Base-by-base conservation (phyloP, 1,140 invertebrate genomes). In the Oreohelix idahoensis region DNA sequence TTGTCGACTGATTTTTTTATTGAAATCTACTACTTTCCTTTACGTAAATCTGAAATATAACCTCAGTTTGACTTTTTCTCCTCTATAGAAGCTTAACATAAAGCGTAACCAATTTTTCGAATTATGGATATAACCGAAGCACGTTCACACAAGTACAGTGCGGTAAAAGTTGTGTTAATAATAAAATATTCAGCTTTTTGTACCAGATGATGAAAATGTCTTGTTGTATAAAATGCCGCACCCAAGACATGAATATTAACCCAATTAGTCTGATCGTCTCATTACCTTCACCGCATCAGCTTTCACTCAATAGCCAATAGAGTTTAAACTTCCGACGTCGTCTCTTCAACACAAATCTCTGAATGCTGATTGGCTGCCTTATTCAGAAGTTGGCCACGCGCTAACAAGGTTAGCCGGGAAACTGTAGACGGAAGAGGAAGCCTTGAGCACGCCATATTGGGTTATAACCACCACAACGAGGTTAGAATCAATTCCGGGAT, bases 391-490 rank as follows among this genome's bases (percentile, higher is more conserved):
- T 73, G 71, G 71, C 71, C 36, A 13, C 36, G 71, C 38, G 71
- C 71, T 73, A 73, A 73, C 71, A 23, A 45, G 42, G 23, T 73
- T 73, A 73, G 0, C 1, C 71, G 20, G 71, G 36, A 42, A 73
- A 39, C 71, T 26, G 42, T 39, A 45, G 42, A 1, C 71, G 71
- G 71, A 73, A 73, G 36, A 73, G 71, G 71, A 73, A 73, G 42
- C 23, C 23, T 45, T 42, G 42, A 73, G 71, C 36, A 73, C 71
- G 36, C 71, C 71, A 73, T 73, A 73, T 73, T 73, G 71, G 71
- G 71, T 73, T 73, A 73, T 73, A 73, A 73, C 36, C 71, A 29
- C 71, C 71, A 73, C 71, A 73, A 73, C 8, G 8, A 73, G 38
- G 71, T 73, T 73, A 73, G 71, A 45, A 66, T 66, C 63, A 66